phyloP scores from a whole-genome alignment of 2,888 invertebrate species.

The Macrophya alboannulata region DNA sequence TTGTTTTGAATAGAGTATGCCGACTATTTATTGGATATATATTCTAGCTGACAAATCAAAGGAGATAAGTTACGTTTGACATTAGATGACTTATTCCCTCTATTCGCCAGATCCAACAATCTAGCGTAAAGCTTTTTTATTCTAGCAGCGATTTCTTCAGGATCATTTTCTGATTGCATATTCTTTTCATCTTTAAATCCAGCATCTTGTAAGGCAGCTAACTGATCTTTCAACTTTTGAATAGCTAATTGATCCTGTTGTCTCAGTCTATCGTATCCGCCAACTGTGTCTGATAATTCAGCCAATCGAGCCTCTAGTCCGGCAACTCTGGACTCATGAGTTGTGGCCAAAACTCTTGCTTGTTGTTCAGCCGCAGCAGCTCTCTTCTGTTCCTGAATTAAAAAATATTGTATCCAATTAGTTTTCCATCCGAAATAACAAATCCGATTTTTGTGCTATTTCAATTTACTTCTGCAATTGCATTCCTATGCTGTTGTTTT shows the following conservation, averaged over 20 bases:
- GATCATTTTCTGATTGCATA: constrained; percentile 65
- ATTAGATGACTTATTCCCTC: constrained; percentile 76
- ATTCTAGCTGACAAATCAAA: constrained; percentile 42
- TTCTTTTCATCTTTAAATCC: constrained; percentile 67
- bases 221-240: constrained; percentile 84
- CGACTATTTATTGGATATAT: constrained; percentile 29
- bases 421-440: background rate
- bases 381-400: constrained; percentile 85
- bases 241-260: constrained; percentile 89
- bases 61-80: constrained; percentile 77
- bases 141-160: constrained; percentile 77
- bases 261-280: constrained; percentile 88
- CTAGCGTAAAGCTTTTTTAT: constrained; percentile 79
- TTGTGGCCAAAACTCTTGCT: constrained; percentile 85
- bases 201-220: constrained; percentile 69
- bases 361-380: constrained; percentile 88
- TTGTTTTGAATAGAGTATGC: constrained; percentile 39
- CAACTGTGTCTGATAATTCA: constrained; percentile 90
- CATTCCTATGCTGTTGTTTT: constrained; percentile 88
- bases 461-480: constrained; percentile 83
- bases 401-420: constrained; percentile 5
- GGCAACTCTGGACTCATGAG: constrained; percentile 90
- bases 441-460: background rate
- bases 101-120: constrained; percentile 79
- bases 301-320: constrained; percentile 89